Conservation (phyloP, 64 coral and sea anemone genomes). For the Montipora cactus region DNA sequence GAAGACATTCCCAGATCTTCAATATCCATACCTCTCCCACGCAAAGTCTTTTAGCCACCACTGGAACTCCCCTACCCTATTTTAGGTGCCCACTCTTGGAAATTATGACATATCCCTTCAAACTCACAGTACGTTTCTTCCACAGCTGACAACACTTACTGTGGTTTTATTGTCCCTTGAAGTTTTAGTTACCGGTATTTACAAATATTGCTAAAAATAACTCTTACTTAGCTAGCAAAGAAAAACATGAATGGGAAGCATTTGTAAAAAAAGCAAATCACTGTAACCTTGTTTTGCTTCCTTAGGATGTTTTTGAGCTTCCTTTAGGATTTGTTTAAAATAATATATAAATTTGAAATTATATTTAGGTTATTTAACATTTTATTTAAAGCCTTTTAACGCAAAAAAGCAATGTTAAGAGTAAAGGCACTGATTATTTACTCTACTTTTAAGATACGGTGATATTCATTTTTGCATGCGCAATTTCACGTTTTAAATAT, state of each 20-base stretch:
- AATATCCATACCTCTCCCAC: too few species aligned
- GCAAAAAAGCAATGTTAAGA: slow-evolving; percentile 3
- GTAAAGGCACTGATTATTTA: slow-evolving; percentile 63
- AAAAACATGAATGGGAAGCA: background rate
- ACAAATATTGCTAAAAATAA: background rate
- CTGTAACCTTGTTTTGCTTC: background rate
- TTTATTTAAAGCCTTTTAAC: slow-evolving; percentile 35
- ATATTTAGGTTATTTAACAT: slow-evolving; percentile 65
- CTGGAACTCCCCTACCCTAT: too few species aligned
- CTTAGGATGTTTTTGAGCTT: slow-evolving; percentile 8
- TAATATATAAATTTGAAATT: slow-evolving; percentile 61
- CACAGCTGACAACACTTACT: too few species aligned
- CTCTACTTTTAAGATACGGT: slow-evolving; percentile 49
- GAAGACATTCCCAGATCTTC: too few species aligned
- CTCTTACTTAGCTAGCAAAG: background rate
- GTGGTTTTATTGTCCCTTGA: too few species aligned
- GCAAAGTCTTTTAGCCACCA: too few species aligned
- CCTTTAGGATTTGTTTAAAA: slow-evolving; percentile 11
- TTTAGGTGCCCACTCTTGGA: too few species aligned
- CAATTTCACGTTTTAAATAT: background rate
- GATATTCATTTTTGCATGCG: slow-evolving; percentile 20
- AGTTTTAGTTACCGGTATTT: too few species aligned
- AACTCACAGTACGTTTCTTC: background rate
- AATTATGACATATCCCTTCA: background rate
- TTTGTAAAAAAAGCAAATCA: background rate